Evolutionary conservation across 1,140 invertebrate genomes (phyloP).

Genomic region (Myzus persicae): DNA sequence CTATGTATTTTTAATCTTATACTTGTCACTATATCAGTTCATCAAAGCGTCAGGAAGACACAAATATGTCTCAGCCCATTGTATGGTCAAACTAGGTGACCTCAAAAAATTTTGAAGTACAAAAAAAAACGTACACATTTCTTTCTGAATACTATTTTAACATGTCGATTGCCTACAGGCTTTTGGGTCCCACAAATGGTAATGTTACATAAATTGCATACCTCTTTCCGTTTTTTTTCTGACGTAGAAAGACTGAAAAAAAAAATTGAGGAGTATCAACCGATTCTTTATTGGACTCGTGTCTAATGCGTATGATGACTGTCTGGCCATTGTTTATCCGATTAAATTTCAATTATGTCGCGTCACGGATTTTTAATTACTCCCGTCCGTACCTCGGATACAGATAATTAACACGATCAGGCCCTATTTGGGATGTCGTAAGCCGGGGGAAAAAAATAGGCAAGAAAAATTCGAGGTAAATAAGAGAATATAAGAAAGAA

Average conservation of each 20-base stretch:
- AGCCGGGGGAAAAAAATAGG: constrained; percentile 12
- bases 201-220: constrained; percentile 55
- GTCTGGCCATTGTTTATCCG: constrained; percentile 43
- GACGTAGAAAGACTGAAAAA: background rate
- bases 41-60: constrained; percentile 28
- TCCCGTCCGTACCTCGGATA: constrained; percentile 1
- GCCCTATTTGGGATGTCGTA: constrained; percentile 54
- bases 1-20: constrained; percentile 22
- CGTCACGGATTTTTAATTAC: constrained; percentile 56
- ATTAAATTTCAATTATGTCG: constrained; percentile 47
- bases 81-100: constrained; percentile 33
- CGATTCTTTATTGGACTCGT: constrained; percentile 48
- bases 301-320: background rate
- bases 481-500: background rate
- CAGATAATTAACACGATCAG: constrained; percentile 54
- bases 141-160: constrained; percentile 24
- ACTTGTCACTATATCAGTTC: constrained; percentile 31
- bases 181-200: constrained; percentile 52
- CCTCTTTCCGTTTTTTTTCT: background rate
- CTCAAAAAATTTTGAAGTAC: constrained; percentile 41
- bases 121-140: constrained; percentile 34
- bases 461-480: constrained; percentile 34
- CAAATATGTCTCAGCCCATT: constrained; percentile 26
- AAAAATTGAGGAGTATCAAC: background rate
- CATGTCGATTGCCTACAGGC: constrained; percentile 25